These are phyloP conservation scores for Carettochelys insculpta DNA, from an alignment of 2,113 vertebrate species.

Conservation along the genomic window DNA sequence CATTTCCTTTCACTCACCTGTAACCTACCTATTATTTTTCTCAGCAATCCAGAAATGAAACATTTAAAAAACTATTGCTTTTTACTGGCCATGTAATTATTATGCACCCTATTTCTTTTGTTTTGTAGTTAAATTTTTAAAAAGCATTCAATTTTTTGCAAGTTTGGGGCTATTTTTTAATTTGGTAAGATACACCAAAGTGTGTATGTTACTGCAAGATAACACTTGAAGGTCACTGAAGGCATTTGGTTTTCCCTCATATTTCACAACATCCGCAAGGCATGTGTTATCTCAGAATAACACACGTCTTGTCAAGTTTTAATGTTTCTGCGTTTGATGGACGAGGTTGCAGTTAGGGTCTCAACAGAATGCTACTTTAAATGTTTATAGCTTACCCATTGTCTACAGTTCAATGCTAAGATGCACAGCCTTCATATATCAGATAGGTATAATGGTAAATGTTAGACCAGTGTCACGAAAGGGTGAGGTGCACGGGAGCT, in stretches of 20 bases:
- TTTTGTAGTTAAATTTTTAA: constrained; percentile 54
- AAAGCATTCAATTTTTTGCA: background rate
- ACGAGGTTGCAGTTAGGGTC: constrained; percentile 7
- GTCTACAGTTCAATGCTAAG: background rate
- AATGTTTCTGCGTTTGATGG: constrained; percentile 7
- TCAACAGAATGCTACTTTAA: background rate
- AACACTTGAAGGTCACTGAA: constrained; percentile 49
- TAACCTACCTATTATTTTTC: constrained; percentile 44
- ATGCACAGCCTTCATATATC: background rate
- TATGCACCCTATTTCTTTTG: constrained; percentile 47
- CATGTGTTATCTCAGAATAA: constrained; percentile 59
- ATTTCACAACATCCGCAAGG: constrained; percentile 23
- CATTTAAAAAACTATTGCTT: constrained; percentile 39
- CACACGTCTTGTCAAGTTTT: background rate
- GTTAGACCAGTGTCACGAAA: background rate
- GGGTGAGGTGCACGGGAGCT: background rate
- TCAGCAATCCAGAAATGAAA: constrained; percentile 42
- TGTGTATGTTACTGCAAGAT: constrained; percentile 59
- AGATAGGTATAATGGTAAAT: background rate
- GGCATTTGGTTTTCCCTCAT: constrained; percentile 16
- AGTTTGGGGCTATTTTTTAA: constrained; percentile 42
- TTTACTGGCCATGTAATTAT: constrained; percentile 56
- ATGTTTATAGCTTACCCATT: background rate
- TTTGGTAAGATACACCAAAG: background rate
- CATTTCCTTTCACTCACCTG: constrained; percentile 59